phyloP scores from a whole-genome alignment of 2,113 vertebrate species.

The Daboia siamensis region DNA sequence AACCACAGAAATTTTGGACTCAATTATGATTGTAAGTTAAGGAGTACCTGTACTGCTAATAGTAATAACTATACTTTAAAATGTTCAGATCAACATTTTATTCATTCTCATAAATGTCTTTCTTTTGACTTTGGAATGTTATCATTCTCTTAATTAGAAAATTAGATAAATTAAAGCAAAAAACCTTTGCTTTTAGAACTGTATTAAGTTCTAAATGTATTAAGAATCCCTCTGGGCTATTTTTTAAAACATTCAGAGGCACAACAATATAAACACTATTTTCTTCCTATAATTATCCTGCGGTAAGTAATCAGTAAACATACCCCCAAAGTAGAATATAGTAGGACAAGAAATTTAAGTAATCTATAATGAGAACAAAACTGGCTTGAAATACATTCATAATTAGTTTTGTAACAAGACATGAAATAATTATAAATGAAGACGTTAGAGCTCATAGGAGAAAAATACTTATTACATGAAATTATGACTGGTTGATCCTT shows the following conservation, averaged over 20 bases:
- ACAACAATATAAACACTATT: background rate
- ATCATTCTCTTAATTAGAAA: background rate
- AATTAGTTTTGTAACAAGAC: background rate
- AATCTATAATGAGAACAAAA: background rate
- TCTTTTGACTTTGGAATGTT: background rate
- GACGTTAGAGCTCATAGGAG: background rate
- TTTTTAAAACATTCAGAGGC: background rate
- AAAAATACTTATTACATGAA: background rate
- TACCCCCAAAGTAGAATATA: background rate
- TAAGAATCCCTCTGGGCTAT: background rate
- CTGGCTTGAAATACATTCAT: background rate
- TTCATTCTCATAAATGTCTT: background rate
- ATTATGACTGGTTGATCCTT: slow-evolving; percentile 22
- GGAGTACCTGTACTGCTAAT: background rate
- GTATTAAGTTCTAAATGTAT: background rate
- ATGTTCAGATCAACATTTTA: background rate
- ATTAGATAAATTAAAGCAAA: background rate
- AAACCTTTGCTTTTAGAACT: background rate
- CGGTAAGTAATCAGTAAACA: background rate
- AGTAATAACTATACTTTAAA: background rate
- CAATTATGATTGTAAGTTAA: no score
- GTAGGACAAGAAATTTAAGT: background rate
- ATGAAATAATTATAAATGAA: background rate
- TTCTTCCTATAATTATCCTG: background rate
- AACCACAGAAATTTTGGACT: no score